Evolutionary conservation across 2,113 vertebrate genomes (phyloP), one percentile per base, ranked within the genome.

Genomic region (Alces alces): DNA sequence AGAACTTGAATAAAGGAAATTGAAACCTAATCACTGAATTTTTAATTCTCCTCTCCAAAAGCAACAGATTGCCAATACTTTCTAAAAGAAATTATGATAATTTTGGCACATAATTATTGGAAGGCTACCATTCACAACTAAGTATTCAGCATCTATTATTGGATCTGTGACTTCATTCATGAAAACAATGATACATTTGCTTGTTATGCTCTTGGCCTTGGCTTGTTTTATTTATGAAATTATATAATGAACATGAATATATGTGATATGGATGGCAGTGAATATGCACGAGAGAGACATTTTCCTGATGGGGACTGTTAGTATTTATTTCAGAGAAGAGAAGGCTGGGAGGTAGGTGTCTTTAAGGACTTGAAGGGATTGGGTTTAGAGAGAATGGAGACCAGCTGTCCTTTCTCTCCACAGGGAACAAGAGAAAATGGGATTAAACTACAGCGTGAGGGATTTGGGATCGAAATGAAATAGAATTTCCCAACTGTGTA

Each of bases 81-180:
- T 93, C 39, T 86, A 70, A 58, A 89, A 93, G 43, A 92, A 96
- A 96, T 95, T 93, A 88, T 93, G 95, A 45, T 91, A 70, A 94
- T 92, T 93, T 78, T 79, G 92, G 86, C 36, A 92, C 33, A 82
- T 94, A 58, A 84, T 94, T 64, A 94, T 84, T 91, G 83, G 70
- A 95, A 97, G 86, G 93, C 76, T 92, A 87, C 66, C 19, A 28
- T 85, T 92, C 79, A 45, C 54, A 90, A 33, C 54, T 58, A 85
- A 88, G 87, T 88, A 95, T 93, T 97, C 70, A 76, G 80, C 55
- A 89, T 83, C 78, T 86, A n/a, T 95, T 91, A 86, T 25, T 96
- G 93, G 60, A 89, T 73, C 91, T 96, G 43, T 54, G 92, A 91
- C 50, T 97, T 97, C 97, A 98, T 98, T 98, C 96, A 98, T 95